Base-by-base conservation (phyloP, 2,888 invertebrate species). In the Habroteleia sp. region DNA sequence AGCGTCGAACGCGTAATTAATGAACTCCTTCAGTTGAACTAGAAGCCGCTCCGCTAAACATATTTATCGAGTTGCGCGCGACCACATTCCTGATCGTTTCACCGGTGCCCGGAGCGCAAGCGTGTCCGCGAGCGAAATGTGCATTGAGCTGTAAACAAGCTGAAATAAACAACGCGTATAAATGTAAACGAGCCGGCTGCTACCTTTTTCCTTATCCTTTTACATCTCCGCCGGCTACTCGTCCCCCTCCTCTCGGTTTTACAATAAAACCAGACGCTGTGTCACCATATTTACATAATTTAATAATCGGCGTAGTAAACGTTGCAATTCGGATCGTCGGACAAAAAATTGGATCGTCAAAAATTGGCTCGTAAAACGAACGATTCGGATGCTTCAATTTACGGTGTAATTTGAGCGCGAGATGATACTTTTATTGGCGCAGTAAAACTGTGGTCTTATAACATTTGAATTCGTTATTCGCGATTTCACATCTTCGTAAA, bases 121-220 rank as follows among this genome's bases (percentile, higher is more conserved):
- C 5, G 42, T 25, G 35, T 52, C 50, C 16, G 17, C 25, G 33
- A 48, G 23, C 41, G 35, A 69, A 68, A 44, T 60, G 46, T 42
- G 62, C 69, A 71, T 44, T 44, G 46, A 54, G 71, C 33, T 52
- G 62, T 62, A 71, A 71, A 71, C 62, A 54, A 71, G 62, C 54
- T 63, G 25, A 16, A 62, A 63, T 44, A 29, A 25, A 52, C 69
- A 52, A 25, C 50, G 54, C 44, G 10, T 25, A 46, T 46, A 39
- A 46, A 66, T 56, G 54, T 66, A 46, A 66, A 66, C 66, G 65
- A 54, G 27, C 62, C 42, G 14, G 23, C 17, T 20, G 4, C 4
- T 20, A 20, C 20, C 4, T 4, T 20, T 20, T 20, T 20, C 4
- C 4, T 4, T 20, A 3, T 20, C 4, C 4, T 20, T 20, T 20